These are phyloP conservation scores for Dysdera silvatica DNA, from an alignment of 1,140 invertebrate genomes.

Conservation along the genomic window DNA sequence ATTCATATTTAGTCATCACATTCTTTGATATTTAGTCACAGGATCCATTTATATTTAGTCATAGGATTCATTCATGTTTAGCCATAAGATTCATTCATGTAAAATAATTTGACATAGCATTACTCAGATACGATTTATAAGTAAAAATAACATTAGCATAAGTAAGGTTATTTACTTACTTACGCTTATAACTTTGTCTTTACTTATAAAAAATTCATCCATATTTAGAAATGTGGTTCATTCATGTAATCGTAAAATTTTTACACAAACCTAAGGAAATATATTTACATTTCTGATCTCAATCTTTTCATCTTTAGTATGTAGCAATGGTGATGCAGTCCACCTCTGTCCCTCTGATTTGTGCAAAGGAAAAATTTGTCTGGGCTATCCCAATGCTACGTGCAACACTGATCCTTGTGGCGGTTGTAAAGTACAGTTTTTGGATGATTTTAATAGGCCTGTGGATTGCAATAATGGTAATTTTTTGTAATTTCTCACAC, in stretches of 20 bases:
- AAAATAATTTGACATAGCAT: no score
- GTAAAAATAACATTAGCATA: no score
- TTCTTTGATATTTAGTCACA: no score
- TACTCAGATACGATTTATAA: no score
- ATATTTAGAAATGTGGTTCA: background rate
- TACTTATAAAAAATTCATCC: background rate
- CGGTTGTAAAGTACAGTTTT: constrained; percentile 41
- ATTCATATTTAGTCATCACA: no score
- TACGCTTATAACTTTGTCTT: background rate
- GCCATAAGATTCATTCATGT: no score
- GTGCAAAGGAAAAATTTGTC: constrained; percentile 42
- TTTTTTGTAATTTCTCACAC: background rate
- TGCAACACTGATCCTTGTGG: constrained; percentile 45
- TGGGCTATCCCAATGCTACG: constrained; percentile 41
- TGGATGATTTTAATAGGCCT: constrained; percentile 34
- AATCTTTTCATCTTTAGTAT: constrained; percentile 27
- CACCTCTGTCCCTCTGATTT: constrained; percentile 41
- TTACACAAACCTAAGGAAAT: no score
- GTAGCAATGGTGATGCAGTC: constrained; percentile 39
- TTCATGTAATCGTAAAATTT: background rate
- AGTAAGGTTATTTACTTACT: background rate
- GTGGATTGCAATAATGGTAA: constrained; percentile 40
- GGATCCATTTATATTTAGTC: no score
- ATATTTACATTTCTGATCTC: no score
- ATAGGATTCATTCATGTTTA: no score